A percentile compares a stretch with the other conserved stretches of the same genome.
These are phyloP conservation scores for Pontoporia blainvillei DNA, from an alignment of 2,113 vertebrate genomes.

Conservation along the genomic window DNA sequence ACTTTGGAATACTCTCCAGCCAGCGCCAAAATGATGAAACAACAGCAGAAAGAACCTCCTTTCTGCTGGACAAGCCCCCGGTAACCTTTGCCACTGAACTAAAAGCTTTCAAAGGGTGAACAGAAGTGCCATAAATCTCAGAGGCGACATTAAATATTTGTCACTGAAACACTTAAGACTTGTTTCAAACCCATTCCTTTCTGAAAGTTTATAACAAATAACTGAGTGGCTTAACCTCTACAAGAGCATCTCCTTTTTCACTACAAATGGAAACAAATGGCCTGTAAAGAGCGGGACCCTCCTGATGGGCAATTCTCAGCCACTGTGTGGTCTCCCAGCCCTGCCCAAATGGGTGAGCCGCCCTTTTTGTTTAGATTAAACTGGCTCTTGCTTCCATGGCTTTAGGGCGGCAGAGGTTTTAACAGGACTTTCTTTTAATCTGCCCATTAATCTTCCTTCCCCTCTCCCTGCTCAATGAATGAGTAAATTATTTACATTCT, in stretches of 20 bases:
- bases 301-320: not conserved
- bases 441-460: constrained; percentile 81
- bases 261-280: constrained; percentile 75
- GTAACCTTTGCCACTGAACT: constrained; percentile 82
- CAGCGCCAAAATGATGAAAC: constrained; percentile 71
- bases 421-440: constrained; percentile 54
- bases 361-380: constrained; percentile 76
- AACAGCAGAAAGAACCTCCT: not conserved
- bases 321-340: constrained; percentile 77
- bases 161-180: constrained; percentile 82
- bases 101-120: constrained; percentile 82
- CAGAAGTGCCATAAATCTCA: constrained; percentile 83
- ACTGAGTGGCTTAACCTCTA: constrained; percentile 64
- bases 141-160: constrained; percentile 79
- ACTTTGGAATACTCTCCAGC: constrained; percentile 74
- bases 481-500: constrained; percentile 82
- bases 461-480: constrained; percentile 17
- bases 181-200: constrained; percentile 82
- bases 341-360: constrained; percentile 64
- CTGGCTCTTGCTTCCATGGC: constrained; percentile 73
- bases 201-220: constrained; percentile 82
- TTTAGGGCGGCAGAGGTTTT: constrained; percentile 67
- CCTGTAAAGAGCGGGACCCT: constrained; percentile 53
- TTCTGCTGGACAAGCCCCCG: constrained; percentile 57
- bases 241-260: constrained; percentile 64